Evolutionary conservation across 2,113 vertebrate species (phyloP).

Genomic region (Origma solitaria): DNA sequence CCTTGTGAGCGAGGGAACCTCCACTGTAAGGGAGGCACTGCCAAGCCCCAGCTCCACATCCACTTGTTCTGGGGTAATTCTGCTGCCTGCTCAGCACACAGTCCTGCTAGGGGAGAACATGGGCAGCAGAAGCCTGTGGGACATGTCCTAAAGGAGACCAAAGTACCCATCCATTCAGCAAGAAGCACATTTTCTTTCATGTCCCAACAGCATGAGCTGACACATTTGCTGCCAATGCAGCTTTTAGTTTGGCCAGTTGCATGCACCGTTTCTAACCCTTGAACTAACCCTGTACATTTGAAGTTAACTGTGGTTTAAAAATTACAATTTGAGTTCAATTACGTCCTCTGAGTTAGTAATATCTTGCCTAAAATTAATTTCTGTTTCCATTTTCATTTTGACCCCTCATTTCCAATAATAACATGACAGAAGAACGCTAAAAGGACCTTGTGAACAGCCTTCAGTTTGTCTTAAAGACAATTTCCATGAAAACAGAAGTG

Average conservation of each 20-base stretch:
- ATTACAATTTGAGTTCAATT: background rate
- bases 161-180: background rate
- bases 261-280: background rate
- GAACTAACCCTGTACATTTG: background rate
- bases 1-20: background rate
- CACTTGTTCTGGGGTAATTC: background rate
- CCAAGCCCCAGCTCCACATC: background rate
- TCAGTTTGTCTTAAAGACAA: background rate
- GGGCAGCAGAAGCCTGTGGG: background rate
- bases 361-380: background rate
- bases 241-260: background rate
- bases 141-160: background rate
- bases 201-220: background rate
- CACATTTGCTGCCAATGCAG: background rate
- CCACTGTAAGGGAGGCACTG: background rate
- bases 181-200: background rate
- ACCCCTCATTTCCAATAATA: background rate
- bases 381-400: background rate
- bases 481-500: background rate
- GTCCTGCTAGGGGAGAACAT: background rate
- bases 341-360: background rate
- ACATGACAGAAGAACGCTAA: background rate
- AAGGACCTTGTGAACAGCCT: background rate
- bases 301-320: background rate
- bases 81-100: background rate